Percentiles rank a stretch among this genome's conserved stretches.
Evolutionary conservation across 2,113 vertebrate species (phyloP).

Genomic region (Notechis scutatus): DNA sequence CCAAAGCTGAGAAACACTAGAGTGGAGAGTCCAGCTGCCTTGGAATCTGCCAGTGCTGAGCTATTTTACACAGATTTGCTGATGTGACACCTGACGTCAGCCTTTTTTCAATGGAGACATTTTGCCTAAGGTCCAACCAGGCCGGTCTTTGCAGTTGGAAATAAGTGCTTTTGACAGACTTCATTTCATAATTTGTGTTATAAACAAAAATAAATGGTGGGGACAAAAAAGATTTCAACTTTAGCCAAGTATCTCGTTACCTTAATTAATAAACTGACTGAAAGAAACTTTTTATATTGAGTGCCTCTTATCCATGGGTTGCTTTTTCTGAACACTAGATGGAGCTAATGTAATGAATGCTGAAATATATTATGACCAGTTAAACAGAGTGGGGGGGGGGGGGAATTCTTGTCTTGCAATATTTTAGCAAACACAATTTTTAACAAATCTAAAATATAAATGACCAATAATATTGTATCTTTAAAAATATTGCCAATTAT

Average conservation of each 20-base stretch:
- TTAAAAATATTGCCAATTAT: not conserved
- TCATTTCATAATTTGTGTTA: not conserved
- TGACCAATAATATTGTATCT: conserved; percentile 5
- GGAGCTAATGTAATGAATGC: conserved; percentile 65
- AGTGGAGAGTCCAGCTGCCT: not conserved
- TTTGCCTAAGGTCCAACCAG: not conserved
- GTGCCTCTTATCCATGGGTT: conserved; percentile 10
- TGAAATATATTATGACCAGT: conserved; percentile 35
- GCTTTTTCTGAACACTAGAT: conserved; percentile 69
- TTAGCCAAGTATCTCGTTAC: not conserved
- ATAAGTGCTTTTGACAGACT: no score
- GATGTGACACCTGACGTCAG: not conserved
- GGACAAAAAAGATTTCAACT: not conserved
- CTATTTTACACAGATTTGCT: not conserved
- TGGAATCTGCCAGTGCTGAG: not conserved
- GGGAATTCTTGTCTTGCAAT: conserved; percentile 22
- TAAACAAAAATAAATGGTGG: not conserved
- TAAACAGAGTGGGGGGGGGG: not conserved
- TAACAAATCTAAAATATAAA: not conserved
- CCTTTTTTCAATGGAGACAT: not conserved
- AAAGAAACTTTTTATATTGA: not conserved
- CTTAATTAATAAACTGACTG: not conserved
- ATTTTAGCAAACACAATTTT: conserved; percentile 34
- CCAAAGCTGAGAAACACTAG: not conserved
- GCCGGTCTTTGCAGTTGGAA: not conserved